These are phyloP conservation scores for Diachasma alloeum DNA, from an alignment of 1,140 invertebrate genomes.

Conservation along the genomic window DNA sequence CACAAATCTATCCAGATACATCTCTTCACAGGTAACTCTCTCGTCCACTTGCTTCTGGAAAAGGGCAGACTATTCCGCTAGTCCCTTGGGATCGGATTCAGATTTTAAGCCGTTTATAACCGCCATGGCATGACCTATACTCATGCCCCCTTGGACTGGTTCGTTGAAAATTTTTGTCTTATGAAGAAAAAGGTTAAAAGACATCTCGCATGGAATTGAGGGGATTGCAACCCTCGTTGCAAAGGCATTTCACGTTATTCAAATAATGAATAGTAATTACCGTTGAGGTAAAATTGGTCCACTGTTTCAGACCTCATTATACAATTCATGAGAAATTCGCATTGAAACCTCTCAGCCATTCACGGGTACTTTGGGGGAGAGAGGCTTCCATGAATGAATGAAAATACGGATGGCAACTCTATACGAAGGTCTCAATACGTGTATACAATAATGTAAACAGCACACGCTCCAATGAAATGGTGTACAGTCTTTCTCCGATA, in stretches of 20 bases:
- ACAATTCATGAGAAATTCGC: conserved; percentile 2
- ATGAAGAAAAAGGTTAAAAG: conserved; percentile 46
- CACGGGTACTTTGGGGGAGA: conserved; percentile 41
- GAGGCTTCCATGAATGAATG: conserved; percentile 58
- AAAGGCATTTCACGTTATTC: neutral
- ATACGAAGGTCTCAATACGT: conserved; percentile 39
- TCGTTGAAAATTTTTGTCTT: conserved; percentile 47
- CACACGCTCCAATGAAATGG: conserved; percentile 26
- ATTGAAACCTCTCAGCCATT: too few relatives aligned
- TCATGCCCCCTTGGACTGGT: conserved; percentile 39
- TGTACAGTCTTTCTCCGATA: conserved; percentile 31
- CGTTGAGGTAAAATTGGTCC: neutral
- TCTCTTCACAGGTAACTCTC: conserved; percentile 33
- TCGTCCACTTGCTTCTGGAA: conserved; percentile 35
- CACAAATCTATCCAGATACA: neutral
- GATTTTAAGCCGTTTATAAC: conserved; percentile 56
- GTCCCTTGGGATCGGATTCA: conserved; percentile 38
- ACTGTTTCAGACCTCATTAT: neutral
- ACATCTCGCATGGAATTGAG: neutral
- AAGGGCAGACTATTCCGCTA: conserved; percentile 47
- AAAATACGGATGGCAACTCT: conserved; percentile 58
- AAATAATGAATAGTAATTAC: neutral
- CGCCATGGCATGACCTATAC: conserved; percentile 46
- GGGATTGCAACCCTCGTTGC: neutral
- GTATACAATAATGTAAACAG: conserved; percentile 29